phyloP scores from a whole-genome alignment of 1,140 invertebrate genomes.

The Solenopsis fugax region DNA sequence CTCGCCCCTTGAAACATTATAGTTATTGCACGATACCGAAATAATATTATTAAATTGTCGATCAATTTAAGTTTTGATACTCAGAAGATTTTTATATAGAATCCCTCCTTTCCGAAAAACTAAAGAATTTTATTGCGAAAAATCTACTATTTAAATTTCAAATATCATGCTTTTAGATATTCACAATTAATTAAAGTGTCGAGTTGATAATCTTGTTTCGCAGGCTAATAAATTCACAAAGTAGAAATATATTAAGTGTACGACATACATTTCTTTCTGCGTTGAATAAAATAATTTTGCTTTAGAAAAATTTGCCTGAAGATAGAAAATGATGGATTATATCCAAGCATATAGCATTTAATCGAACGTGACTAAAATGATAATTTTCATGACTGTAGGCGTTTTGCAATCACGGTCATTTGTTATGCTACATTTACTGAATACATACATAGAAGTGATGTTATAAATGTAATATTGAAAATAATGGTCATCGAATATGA shows the following conservation, averaged over 20 bases:
- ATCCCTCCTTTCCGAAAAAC: too few relatives aligned
- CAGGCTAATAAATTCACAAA: background rate
- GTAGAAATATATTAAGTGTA: background rate
- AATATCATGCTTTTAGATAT: background rate
- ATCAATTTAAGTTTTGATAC: too few relatives aligned
- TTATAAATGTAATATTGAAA: conserved; percentile 16
- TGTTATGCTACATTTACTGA: conserved; percentile 46
- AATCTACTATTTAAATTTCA: conserved; percentile 19
- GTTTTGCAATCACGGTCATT: conserved; percentile 27
- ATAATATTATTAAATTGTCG: too few relatives aligned
- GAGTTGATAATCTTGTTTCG: conserved; percentile 25
- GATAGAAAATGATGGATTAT: conserved; percentile 26
- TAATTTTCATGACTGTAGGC: conserved; percentile 31
- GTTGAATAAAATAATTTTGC: conserved; percentile 16
- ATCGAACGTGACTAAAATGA: conserved; percentile 40
- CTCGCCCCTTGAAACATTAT: too few relatives aligned
- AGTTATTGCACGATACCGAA: too few relatives aligned
- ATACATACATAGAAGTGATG: conserved; percentile 29
- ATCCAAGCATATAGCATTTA: conserved; percentile 17
- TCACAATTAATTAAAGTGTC: conserved; percentile 26
- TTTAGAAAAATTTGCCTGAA: conserved; percentile 21
- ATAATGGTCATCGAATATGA: conserved; percentile 5
- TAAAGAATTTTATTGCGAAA: too few relatives aligned
- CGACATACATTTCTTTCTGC: background rate
- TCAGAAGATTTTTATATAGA: too few relatives aligned